These are phyloP conservation scores for Schrankia costaestrigalis DNA, from an alignment of 2,888 invertebrate genomes.

Conservation along the genomic window DNA sequence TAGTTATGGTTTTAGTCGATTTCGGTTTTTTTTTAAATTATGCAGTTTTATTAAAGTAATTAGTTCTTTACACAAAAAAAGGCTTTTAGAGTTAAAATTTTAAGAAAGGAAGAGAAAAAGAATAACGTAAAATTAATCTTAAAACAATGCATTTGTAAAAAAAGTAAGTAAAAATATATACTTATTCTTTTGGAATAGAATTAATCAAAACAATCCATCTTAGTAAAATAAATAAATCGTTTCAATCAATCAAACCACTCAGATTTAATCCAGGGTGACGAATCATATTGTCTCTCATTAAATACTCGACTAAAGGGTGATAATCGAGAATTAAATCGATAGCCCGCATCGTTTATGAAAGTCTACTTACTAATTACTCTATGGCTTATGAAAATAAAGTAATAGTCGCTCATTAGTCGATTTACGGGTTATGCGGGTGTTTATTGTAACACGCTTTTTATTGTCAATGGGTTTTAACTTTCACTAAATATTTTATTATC, in stretches of 20 bases:
- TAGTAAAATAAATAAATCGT: conserved; percentile 20
- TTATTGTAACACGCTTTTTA: conserved; percentile 47
- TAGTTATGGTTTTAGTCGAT: no score
- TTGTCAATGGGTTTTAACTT: conserved; percentile 43
- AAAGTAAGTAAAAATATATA: not conserved
- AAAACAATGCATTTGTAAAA: not conserved
- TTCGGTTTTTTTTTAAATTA: no score
- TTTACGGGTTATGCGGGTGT: conserved; percentile 62
- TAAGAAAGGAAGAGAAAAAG: no score
- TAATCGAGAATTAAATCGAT: conserved; percentile 66
- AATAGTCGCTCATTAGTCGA: conserved; percentile 70
- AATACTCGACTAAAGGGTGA: conserved; percentile 67
- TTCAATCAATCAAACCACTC: conserved; percentile 14
- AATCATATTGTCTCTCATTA: conserved; percentile 57
- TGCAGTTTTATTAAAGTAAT: no score
- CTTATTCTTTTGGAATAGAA: not conserved
- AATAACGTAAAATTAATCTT: no score
- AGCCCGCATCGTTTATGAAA: conserved; percentile 70
- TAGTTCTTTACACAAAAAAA: no score
- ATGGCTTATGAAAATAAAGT: conserved; percentile 73
- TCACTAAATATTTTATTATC: conserved; percentile 23
- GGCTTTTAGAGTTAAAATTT: no score
- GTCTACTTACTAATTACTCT: no score
- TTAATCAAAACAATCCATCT: not conserved
- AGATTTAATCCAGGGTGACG: conserved; percentile 40